Percentiles rank a stretch among this genome's conserved stretches.
Evolutionary conservation across 2,113 vertebrate genomes (phyloP).

Genomic region (Heteronetta atricapilla): DNA sequence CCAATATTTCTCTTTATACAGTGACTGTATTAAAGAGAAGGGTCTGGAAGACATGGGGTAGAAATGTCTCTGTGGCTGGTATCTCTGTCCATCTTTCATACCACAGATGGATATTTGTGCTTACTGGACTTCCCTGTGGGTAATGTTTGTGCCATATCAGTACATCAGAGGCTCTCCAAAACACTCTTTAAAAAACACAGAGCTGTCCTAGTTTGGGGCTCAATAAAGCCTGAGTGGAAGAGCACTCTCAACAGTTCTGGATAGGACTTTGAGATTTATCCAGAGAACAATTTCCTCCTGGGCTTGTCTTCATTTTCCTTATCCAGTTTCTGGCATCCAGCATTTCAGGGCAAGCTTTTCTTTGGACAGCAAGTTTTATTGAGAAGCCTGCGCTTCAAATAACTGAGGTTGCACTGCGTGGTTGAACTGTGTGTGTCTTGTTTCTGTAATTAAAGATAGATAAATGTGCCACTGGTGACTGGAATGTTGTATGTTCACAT

Average conservation of each 20-base stretch:
- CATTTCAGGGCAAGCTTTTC: neutral
- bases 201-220: neutral
- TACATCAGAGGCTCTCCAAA: neutral
- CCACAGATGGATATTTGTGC: neutral
- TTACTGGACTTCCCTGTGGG: neutral
- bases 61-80: neutral
- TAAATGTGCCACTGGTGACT: neutral
- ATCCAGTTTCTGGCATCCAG: neutral
- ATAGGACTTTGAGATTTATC: neutral
- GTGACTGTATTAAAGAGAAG: neutral
- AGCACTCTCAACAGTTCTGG: neutral
- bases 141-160: neutral
- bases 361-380: neutral
- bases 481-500: neutral
- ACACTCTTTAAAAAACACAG: neutral
- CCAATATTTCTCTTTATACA: neutral
- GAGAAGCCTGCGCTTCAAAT: neutral
- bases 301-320: neutral
- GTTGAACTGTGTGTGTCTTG: neutral
- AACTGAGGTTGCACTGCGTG: neutral
- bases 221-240: neutral
- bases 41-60: neutral
- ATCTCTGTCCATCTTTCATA: neutral
- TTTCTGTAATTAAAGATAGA: slow-evolving; percentile 40
- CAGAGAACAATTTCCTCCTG: neutral